These are phyloP conservation scores for Deilephila elpenor DNA, from an alignment of 2,888 invertebrate genomes.

Conservation along the genomic window DNA sequence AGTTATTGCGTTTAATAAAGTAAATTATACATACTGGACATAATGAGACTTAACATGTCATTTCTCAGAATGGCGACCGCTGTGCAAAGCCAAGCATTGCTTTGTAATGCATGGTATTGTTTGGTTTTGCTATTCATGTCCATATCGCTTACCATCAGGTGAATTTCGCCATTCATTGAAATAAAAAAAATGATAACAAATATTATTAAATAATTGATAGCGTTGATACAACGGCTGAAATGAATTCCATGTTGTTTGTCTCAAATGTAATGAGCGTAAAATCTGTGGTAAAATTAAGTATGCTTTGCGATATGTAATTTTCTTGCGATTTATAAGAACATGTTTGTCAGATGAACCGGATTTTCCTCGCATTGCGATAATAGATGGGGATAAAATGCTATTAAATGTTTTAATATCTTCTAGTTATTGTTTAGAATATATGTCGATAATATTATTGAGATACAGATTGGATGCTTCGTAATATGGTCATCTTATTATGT, in stretches of 20 bases:
- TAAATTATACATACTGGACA: too few species aligned
- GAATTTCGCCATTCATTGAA: too few species aligned
- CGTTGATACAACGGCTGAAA: background rate
- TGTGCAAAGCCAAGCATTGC: too few species aligned
- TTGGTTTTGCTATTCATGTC: too few species aligned
- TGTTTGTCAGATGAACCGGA: conserved; percentile 42
- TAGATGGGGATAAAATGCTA: conserved; percentile 1
- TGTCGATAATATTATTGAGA: background rate
- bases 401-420: background rate
- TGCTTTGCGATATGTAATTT: conserved; percentile 33
- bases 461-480: background rate
- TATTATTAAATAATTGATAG: background rate
- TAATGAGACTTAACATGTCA: too few species aligned
- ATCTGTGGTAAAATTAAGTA: too few species aligned
- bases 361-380: conserved; percentile 42
- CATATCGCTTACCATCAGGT: too few species aligned
- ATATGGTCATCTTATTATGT: background rate
- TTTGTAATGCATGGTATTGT: too few species aligned
- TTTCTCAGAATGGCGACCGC: too few species aligned
- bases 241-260: background rate
- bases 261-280: background rate
- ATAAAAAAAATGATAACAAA: too few species aligned
- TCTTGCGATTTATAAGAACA: conserved; percentile 34
- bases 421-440: background rate
- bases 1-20: too few species aligned